These are phyloP conservation scores for Argya squamiceps DNA, from an alignment of 2,797 vertebrate genomes.

Conservation along the genomic window DNA sequence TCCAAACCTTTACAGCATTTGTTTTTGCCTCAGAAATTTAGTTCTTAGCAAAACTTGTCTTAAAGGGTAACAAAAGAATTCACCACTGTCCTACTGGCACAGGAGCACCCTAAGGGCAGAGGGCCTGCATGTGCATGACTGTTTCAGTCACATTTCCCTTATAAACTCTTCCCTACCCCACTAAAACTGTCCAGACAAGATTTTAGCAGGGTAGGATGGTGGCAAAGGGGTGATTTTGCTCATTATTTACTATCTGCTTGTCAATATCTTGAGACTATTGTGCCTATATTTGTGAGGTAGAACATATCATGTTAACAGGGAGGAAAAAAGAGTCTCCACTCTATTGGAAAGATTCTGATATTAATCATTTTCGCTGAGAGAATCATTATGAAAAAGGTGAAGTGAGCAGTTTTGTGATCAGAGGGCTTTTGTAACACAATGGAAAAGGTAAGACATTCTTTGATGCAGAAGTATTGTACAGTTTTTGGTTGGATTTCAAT, in stretches of 20 bases:
- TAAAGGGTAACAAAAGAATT: fast-evolving
- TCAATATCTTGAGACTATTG: not conserved
- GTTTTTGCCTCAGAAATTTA: not conserved
- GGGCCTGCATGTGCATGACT: fast-evolving
- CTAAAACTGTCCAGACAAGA: not conserved
- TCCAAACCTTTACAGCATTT: not conserved
- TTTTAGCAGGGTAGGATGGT: not conserved
- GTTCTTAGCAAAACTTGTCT: not conserved
- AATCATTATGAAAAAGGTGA: not conserved
- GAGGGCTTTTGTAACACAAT: not conserved
- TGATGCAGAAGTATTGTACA: not conserved
- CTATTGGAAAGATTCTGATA: not conserved
- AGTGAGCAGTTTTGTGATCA: not conserved
- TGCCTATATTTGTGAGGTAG: not conserved
- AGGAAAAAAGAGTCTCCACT: not conserved
- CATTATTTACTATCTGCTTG: not conserved
- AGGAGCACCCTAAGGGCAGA: not conserved
- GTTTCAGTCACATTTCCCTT: not conserved
- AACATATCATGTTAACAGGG: not conserved
- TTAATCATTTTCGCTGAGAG: not conserved
- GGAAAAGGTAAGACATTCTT: not conserved
- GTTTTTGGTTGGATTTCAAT: not conserved
- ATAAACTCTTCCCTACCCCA: not conserved
- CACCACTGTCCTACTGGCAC: not conserved
- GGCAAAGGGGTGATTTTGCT: not conserved